Base-by-base conservation (phyloP, 2,113 vertebrate genomes). In the Paraplagusia blochii region DNA sequence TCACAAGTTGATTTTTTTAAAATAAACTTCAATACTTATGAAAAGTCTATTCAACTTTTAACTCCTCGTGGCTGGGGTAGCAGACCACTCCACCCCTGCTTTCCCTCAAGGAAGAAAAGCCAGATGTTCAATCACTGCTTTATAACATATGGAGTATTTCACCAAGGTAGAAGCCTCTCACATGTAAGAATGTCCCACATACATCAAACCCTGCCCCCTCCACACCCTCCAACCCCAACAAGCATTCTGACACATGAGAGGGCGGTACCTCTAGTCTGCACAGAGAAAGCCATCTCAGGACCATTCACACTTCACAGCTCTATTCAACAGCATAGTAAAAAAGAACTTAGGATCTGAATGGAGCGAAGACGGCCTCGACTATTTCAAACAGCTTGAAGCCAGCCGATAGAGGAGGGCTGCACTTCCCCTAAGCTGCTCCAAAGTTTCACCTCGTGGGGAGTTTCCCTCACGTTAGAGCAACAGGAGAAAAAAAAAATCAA, bases 241-340 rank as follows among this genome's bases (percentile, higher is more conserved):
- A 70, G 79, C 75, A 83, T 63, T 70, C 77, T 77, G 81, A 84
- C 79, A 86, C 79, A 84, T 72, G 80, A 85, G 83, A 86, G 76
- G 77, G 79, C 76, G 72, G 79, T 79, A 84, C 66, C 81, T 78
- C 73, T 81, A 56, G n/a, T 60, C 45, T 58, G 77, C 77, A 81
- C 72, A 77, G 68, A 77, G 70, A 83, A 69, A 81, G 69, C 72
- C 66, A 58, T 71, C 66, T 43, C 35, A 2, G 66, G 64, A 59
- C 79, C 76, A 79, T 84, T 86, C 82, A 88, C 71, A 64, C 77
- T 83, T 73, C 76, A 17, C 51, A 14, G 63, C 49, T 81, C 79
- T 65, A 84, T 84, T 85, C 77, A 79, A 85, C 76, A 74, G 71
- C 51, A 17, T 9, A 48, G 61, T 68, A 73, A 82, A 83, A 80